Percentiles rank a stretch among this genome's conserved stretches.
Evolutionary conservation across 2,113 vertebrate species (phyloP).

Genomic region (Acrocephalus arundinaceus): DNA sequence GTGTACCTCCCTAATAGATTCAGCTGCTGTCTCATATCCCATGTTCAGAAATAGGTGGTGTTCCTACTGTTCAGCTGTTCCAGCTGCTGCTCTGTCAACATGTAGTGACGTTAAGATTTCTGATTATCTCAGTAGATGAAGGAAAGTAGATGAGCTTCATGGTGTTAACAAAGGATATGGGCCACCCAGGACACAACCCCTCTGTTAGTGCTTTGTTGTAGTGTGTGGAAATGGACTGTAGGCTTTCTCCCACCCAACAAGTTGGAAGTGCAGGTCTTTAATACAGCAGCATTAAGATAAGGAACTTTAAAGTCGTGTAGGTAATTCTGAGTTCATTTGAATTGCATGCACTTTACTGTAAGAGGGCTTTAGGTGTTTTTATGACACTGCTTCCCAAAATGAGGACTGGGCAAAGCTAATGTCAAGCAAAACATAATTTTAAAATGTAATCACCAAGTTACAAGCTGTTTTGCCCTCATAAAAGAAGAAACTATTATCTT

Average conservation of each 20-base stretch:
- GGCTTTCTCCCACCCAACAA: background rate
- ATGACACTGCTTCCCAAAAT: background rate
- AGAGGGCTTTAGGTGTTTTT: background rate
- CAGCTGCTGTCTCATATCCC: background rate
- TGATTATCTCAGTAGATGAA: background rate
- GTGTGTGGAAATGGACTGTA: background rate
- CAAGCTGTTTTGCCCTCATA: fast-evolving
- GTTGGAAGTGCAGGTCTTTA: background rate
- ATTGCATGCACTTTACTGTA: background rate
- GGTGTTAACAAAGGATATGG: background rate
- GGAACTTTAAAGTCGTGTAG: background rate
- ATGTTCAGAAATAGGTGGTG: background rate
- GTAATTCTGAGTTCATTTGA: background rate
- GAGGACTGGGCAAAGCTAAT: background rate
- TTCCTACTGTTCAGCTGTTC: background rate
- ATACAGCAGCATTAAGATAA: background rate
- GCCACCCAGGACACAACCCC: background rate
- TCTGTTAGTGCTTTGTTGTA: background rate
- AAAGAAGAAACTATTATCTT: background rate
- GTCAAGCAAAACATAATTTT: background rate
- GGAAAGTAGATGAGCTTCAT: background rate
- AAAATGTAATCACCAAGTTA: background rate
- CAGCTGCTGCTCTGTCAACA: background rate
- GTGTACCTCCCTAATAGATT: background rate
- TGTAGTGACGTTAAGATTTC: background rate